These are phyloP conservation scores for Pseudopodoces humilis DNA, from an alignment of 2,113 vertebrate genomes.

Conservation along the genomic window DNA sequence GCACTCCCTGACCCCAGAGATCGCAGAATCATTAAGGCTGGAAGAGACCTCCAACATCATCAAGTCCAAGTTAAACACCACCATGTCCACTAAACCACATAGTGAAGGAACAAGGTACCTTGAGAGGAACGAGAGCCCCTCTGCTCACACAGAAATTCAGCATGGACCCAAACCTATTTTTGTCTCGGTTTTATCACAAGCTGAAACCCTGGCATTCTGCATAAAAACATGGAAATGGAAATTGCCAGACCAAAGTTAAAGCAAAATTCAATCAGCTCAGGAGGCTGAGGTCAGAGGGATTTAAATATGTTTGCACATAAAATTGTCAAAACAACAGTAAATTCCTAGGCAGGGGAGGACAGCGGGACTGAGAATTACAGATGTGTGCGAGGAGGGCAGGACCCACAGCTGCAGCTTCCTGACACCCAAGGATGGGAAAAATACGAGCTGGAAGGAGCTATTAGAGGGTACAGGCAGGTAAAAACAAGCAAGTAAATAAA, in stretches of 20 bases:
- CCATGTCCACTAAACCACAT: fast-evolving
- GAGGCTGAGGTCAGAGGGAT: not conserved
- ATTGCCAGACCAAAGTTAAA: not conserved
- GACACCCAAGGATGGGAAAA: not conserved
- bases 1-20: not conserved
- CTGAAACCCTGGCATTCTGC: not conserved
- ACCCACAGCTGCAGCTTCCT: not conserved
- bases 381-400: not conserved
- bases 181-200: not conserved
- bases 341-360: not conserved
- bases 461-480: not conserved
- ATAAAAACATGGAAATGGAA: not conserved
- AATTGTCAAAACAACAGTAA: not conserved
- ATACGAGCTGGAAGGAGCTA: not conserved
- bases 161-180: not conserved
- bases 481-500: not conserved
- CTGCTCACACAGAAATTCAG: not conserved
- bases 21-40: fast-evolving
- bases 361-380: not conserved
- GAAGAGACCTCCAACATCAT: not conserved
- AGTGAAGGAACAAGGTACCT: fast-evolving
- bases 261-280: not conserved
- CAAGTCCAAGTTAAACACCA: not conserved
- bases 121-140: not conserved
- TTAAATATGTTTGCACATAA: not conserved